phyloP scores from a whole-genome alignment of 2,113 vertebrate species.

The Oncorhynchus keta region DNA sequence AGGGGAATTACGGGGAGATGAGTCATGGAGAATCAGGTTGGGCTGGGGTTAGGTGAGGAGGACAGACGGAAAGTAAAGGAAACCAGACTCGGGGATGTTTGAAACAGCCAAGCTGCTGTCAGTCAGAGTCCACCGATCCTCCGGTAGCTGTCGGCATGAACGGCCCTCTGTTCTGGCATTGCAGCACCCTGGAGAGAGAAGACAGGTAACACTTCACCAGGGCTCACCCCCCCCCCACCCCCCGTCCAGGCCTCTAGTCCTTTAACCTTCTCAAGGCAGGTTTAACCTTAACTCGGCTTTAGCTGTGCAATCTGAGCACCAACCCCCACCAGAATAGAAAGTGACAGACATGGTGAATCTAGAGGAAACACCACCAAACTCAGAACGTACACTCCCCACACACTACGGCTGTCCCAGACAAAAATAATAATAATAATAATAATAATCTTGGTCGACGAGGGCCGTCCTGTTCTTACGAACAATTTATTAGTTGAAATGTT shows the following conservation, averaged over 20 bases:
- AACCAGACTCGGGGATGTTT: background rate
- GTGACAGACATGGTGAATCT: no score
- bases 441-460: no score
- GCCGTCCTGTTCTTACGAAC: no score
- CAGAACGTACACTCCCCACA: constrained; percentile 14
- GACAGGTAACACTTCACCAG: constrained; percentile 88
- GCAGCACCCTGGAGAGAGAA: constrained; percentile 86
- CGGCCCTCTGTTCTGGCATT: constrained; percentile 82
- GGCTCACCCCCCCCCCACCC: constrained; percentile 36
- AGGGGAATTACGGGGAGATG: constrained; percentile 11
- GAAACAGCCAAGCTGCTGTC: background rate
- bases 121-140: constrained; percentile 90
- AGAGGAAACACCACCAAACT: constrained; percentile 24
- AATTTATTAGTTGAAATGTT: no score
- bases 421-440: no score
- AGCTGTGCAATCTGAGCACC: background rate
- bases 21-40: constrained; percentile 8
- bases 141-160: constrained; percentile 89
- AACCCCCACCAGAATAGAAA: no score
- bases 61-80: constrained; percentile 4
- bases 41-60: background rate
- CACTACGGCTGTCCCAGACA: background rate
- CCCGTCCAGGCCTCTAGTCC: background rate
- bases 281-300: background rate
- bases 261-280: background rate